phyloP scores from a whole-genome alignment of 2,113 vertebrate species.

The Nibea coibor region DNA sequence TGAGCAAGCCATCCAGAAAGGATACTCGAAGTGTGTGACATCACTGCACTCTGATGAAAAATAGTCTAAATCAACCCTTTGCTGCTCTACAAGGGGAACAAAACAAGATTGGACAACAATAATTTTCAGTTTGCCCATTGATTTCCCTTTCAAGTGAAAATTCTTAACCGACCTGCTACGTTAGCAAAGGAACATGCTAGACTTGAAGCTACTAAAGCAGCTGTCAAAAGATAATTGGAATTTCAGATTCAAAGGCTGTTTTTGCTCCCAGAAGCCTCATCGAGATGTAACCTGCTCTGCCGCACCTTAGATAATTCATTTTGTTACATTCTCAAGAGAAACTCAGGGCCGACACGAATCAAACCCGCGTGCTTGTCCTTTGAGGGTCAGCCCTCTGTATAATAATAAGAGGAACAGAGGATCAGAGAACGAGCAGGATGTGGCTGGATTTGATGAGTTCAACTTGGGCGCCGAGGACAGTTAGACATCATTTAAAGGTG shows the following conservation, averaged over 20 bases:
- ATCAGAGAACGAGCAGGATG: constrained; percentile 7
- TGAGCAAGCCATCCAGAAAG: constrained; percentile 8
- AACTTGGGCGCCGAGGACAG: neutral
- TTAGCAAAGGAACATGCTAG: neutral
- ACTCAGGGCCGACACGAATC: neutral
- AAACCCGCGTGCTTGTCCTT: constrained; percentile 11
- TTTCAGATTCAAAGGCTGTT: constrained; percentile 30
- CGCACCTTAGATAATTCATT: constrained; percentile 7
- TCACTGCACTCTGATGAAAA: constrained; percentile 15
- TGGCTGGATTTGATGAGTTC: neutral
- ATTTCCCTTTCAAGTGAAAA: constrained; percentile 5
- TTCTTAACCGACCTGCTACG: neutral
- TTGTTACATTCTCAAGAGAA: constrained; percentile 25
- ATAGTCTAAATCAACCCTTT: neutral
- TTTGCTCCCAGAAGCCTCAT: constrained; percentile 27
- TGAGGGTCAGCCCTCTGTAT: neutral
- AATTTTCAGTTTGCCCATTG: neutral
- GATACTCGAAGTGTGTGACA: constrained; percentile 15
- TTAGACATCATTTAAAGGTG: neutral
- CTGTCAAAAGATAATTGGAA: constrained; percentile 43
- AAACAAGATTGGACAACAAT: neutral
- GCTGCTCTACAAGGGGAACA: neutral
- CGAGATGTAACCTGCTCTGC: neutral
- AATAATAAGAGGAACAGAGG: neutral
- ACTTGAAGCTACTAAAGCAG: neutral